These are phyloP conservation scores for Malurus splendens DNA, from an alignment of 2,797 vertebrate species.

Conservation along the genomic window DNA sequence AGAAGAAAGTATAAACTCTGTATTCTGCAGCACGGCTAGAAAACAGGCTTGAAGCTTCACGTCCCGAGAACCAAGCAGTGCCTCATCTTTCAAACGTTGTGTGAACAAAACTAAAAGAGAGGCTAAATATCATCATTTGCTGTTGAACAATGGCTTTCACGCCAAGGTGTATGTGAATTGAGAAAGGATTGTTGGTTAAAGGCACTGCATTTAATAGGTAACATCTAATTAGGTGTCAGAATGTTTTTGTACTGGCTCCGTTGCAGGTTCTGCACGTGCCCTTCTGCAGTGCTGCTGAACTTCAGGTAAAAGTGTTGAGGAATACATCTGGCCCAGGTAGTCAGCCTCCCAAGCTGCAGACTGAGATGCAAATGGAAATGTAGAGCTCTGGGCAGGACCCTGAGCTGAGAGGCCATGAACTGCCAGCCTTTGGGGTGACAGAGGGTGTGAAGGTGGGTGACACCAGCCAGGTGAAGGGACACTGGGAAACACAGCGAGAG, in stretches of 20 bases:
- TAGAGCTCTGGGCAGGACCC: background rate
- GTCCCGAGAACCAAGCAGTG: background rate
- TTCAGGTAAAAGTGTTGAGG: background rate
- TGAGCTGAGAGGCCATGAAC: background rate
- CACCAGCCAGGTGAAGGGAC: background rate
- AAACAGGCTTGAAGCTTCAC: background rate
- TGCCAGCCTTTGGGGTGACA: background rate
- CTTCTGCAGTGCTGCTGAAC: background rate
- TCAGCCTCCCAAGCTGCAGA: accelerated
- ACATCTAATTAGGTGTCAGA: background rate
- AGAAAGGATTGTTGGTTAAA: background rate
- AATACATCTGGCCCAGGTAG: background rate
- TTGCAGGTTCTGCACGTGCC: background rate
- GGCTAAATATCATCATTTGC: background rate
- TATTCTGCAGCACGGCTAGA: background rate
- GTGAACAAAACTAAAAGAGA: background rate
- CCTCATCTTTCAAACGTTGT: background rate
- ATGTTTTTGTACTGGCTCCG: background rate
- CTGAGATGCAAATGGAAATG: background rate
- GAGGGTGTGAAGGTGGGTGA: background rate
- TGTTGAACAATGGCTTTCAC: background rate
- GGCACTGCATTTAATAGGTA: background rate
- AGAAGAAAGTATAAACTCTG: background rate
- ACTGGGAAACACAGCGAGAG: background rate
- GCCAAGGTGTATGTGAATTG: background rate